A percentile compares a stretch with the other conserved stretches of the same genome.
phyloP scores from a whole-genome alignment of 2,113 vertebrate species.

The Naja naja region DNA sequence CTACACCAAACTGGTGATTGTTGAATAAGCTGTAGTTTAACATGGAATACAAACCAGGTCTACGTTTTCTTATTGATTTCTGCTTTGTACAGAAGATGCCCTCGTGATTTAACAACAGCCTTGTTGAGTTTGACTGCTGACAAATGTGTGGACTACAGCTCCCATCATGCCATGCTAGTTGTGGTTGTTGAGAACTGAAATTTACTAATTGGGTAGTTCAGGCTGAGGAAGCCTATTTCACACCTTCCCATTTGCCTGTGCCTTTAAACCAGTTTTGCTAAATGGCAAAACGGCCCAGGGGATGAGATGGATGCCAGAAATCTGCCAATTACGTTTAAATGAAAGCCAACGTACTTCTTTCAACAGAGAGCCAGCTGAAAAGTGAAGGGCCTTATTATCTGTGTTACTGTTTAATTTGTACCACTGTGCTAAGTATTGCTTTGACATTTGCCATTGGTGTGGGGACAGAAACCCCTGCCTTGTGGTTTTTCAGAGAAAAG shows the following conservation, averaged over 20 bases:
- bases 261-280: neutral
- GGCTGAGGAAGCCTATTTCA: neutral
- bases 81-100: neutral
- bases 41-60: neutral
- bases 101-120: neutral
- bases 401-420: conserved; percentile 3
- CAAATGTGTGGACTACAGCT: neutral
- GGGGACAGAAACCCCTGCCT: neutral
- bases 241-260: neutral
- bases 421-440: conserved; percentile 29
- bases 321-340: neutral
- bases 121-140: neutral
- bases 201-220: neutral
- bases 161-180: neutral
- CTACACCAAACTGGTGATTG: neutral
- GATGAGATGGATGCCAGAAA: neutral
- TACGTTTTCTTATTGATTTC: neutral
- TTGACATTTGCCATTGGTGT: neutral
- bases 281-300: neutral
- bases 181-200: neutral
- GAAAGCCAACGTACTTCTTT: neutral
- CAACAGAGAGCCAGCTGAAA: neutral
- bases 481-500: neutral
- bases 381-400: neutral
- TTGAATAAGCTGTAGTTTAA: neutral